Evolutionary conservation across 2,797 vertebrate species (phyloP), one percentile per base, ranked within the genome.

Genomic region (Amblyopsis hoosieri): DNA sequence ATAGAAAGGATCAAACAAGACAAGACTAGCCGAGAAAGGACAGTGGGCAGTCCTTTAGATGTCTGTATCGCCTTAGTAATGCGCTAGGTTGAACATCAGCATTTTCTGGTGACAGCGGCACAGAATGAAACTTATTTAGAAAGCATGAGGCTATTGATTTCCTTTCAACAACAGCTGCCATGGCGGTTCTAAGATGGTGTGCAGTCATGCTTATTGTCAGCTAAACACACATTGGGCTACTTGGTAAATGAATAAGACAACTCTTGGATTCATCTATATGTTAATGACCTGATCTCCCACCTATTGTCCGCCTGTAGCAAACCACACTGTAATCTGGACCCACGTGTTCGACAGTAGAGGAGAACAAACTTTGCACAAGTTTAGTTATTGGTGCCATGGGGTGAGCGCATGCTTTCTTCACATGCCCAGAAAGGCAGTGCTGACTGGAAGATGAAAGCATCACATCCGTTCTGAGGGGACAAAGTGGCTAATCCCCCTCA

Each of bases 191-290:
- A 58, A 58, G 66, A 74, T 67, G 61, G 48, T 74, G 72, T 62
- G 78, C 61, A 71, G 72, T 70, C 62, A 66, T 60, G 69, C 77
- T 72, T 62, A 73, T 78, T 81, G 85, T 82, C 74, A 69, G 72
- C 82, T 73, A 71, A 82, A 87, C 80, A 76, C 73, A 76, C 79
- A 70, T 75, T 82, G 67, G 65, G 74, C 75, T 64, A 74, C 80
- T 80, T 71, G 67, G 74, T 87, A 88, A 92, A 92, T 89, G 84
- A 88, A 85, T 87, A 88, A 85, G 85, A 91, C 86, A 86, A 90
- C 80, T 83, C 75, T 67, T 81, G 78, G 84, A 92, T 87, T 89
- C 88, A 90, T 93, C 90, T 93, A 91, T 91, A 93, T 92, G 89
- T 80, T 92, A 91, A 92, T 92, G 78, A 75, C 76, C 68, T 82